These are phyloP conservation scores for Solen grandis DNA, from an alignment of 1,140 invertebrate genomes.

Conservation along the genomic window DNA sequence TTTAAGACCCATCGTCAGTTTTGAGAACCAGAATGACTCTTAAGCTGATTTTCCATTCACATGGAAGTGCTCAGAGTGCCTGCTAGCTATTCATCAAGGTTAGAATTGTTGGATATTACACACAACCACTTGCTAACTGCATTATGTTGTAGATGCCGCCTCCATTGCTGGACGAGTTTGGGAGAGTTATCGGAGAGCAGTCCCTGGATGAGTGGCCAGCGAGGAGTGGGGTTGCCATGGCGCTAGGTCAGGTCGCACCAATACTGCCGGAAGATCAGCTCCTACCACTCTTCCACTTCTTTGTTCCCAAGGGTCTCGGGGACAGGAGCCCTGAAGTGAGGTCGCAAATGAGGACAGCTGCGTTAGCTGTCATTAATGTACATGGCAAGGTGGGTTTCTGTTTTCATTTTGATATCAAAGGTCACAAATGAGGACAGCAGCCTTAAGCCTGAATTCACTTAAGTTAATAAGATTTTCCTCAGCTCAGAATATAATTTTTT, in stretches of 20 bases:
- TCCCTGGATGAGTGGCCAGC: constrained; percentile 92
- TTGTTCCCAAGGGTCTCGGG: constrained; percentile 92
- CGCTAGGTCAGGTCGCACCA: constrained; percentile 79
- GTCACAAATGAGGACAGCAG: not conserved
- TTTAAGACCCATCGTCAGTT: too few relatives aligned
- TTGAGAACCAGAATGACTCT: too few relatives aligned
- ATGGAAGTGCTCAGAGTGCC: too few relatives aligned
- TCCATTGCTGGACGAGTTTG: constrained; percentile 94
- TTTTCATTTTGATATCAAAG: not conserved
- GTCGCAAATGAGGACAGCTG: constrained; percentile 95
- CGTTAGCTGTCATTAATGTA: constrained; percentile 93
- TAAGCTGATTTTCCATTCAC: too few relatives aligned
- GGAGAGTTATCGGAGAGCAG: constrained; percentile 91
- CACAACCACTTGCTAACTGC: too few relatives aligned
- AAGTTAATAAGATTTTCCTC: too few relatives aligned
- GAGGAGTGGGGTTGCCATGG: constrained; percentile 91
- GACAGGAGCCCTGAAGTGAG: constrained; percentile 92
- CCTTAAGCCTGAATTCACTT: too few relatives aligned
- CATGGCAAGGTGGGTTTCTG: constrained; percentile 89
- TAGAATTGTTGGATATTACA: too few relatives aligned
- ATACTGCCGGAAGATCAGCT: constrained; percentile 87
- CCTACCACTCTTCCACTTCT: constrained; percentile 87
- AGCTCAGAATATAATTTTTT: not conserved
- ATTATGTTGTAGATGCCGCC: constrained; percentile 87
- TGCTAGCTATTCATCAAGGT: too few relatives aligned